Percentiles rank a stretch among this genome's conserved stretches.
Evolutionary conservation across 2,113 vertebrate genomes (phyloP).

Genomic region (Hydrolagus affinis): DNA sequence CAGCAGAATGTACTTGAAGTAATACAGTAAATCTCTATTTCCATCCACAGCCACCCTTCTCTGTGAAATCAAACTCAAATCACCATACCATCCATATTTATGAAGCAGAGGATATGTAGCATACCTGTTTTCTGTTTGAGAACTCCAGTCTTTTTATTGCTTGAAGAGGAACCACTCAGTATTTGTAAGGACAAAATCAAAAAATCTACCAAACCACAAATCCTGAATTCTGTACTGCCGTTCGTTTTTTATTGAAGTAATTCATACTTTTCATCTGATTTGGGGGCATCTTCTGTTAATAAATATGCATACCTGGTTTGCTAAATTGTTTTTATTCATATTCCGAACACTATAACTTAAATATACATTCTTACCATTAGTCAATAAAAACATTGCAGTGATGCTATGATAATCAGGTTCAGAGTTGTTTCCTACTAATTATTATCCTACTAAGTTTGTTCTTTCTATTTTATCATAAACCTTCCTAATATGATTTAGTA

Average conservation of each 20-base stretch:
- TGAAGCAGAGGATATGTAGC: slow-evolving; percentile 15
- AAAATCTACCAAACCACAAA: not conserved
- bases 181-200: slow-evolving; percentile 15
- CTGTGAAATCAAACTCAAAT: slow-evolving; percentile 10
- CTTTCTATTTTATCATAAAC: not conserved
- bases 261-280: not conserved
- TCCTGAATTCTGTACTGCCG: not conserved
- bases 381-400: not conserved
- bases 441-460: not conserved
- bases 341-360: not conserved
- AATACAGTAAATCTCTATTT: slow-evolving; percentile 19
- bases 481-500: not conserved
- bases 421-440: not conserved
- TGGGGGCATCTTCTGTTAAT: not conserved
- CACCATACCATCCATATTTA: slow-evolving; percentile 19
- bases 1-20: slow-evolving; percentile 18
- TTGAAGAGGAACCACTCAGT: slow-evolving; percentile 25
- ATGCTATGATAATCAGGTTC: not conserved
- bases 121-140: slow-evolving; percentile 1
- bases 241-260: not conserved
- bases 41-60: not conserved
- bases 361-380: not conserved
- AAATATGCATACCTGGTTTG: not conserved
- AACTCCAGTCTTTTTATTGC: not conserved
- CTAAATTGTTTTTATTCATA: not conserved